phyloP scores from a whole-genome alignment of 1,140 invertebrate genomes.

The Drosophila neocordata region DNA sequence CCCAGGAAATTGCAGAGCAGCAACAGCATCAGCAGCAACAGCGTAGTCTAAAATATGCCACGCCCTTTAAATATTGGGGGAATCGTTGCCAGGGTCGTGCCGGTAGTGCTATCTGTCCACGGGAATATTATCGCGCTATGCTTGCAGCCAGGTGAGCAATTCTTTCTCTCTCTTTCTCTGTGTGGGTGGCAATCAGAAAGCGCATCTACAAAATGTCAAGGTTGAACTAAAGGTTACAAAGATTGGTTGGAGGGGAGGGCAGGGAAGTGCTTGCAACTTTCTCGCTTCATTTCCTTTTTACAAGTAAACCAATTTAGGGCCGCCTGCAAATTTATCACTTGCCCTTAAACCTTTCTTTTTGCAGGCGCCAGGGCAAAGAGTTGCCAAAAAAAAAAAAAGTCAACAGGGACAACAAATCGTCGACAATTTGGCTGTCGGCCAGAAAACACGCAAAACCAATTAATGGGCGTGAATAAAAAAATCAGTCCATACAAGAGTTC shows the following conservation, averaged over 20 bases:
- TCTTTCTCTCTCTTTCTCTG: too few species aligned
- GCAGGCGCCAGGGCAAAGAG: slow-evolving; percentile 45
- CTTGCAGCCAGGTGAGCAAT: slow-evolving; percentile 66
- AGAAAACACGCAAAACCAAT: slow-evolving; percentile 76
- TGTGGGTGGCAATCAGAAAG: slow-evolving; percentile 51
- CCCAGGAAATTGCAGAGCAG: slow-evolving; percentile 66
- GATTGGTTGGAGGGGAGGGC: background rate
- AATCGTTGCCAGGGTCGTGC: slow-evolving; percentile 56
- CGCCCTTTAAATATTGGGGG: slow-evolving; percentile 63
- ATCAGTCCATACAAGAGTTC: slow-evolving; percentile 36
- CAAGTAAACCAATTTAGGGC: slow-evolving; percentile 53
- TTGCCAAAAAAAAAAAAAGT: slow-evolving; percentile 27
- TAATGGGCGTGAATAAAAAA: slow-evolving; percentile 77
- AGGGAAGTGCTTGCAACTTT: slow-evolving; percentile 54
- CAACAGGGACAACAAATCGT: slow-evolving; percentile 65
- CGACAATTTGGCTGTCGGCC: slow-evolving; percentile 75
- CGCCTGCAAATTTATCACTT: slow-evolving; percentile 33
- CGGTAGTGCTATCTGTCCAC: slow-evolving; percentile 52
- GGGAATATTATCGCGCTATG: slow-evolving; percentile 71
- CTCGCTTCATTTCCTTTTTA: slow-evolving; percentile 43
- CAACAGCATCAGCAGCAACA: slow-evolving; percentile 18
- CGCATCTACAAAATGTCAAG: background rate
- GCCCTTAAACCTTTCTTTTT: slow-evolving; percentile 18
- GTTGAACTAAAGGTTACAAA: too few species aligned
- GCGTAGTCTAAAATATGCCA: slow-evolving; percentile 38